Percentiles rank a stretch among this genome's conserved stretches.
Evolutionary conservation across 2,888 invertebrate genomes (phyloP).

Genomic region (Tridacna crocea): DNA sequence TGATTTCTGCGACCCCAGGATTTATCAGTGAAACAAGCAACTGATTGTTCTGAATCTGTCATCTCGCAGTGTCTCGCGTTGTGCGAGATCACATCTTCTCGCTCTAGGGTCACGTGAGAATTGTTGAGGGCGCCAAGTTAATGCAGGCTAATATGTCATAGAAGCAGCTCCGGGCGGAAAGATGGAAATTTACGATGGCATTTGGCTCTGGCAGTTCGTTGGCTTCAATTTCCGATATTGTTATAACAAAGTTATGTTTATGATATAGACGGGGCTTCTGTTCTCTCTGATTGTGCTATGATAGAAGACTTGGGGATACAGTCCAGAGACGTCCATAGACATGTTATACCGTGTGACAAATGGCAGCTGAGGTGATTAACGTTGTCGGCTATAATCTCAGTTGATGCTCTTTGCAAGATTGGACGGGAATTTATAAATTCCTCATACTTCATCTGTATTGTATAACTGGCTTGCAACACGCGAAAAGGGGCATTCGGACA

Average conservation of each 20-base stretch:
- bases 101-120: constrained; percentile 51
- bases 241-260: constrained; percentile 59
- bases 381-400: background rate
- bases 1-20: constrained; percentile 49
- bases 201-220: constrained; percentile 28
- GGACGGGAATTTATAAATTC: background rate
- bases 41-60: constrained; percentile 54
- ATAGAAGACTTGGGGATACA: background rate
- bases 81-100: constrained; percentile 39
- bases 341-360: constrained; percentile 2
- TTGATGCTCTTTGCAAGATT: background rate
- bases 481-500: too few species aligned
- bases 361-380: constrained; percentile 2
- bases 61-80: constrained; percentile 39
- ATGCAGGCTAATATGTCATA: constrained; percentile 46
- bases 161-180: constrained; percentile 36
- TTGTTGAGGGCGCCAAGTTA: constrained; percentile 41
- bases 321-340: background rate
- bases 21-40: constrained; percentile 58
- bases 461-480: too few species aligned
- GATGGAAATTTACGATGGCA: constrained; percentile 41
- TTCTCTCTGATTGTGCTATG: background rate
- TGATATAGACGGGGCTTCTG: constrained; percentile 35
- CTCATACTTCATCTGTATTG: background rate
- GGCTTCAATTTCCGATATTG: constrained; percentile 54